These are phyloP conservation scores for Scelioninae gen. 2 DNA, from an alignment of 2,888 invertebrate species.

Conservation along the genomic window DNA sequence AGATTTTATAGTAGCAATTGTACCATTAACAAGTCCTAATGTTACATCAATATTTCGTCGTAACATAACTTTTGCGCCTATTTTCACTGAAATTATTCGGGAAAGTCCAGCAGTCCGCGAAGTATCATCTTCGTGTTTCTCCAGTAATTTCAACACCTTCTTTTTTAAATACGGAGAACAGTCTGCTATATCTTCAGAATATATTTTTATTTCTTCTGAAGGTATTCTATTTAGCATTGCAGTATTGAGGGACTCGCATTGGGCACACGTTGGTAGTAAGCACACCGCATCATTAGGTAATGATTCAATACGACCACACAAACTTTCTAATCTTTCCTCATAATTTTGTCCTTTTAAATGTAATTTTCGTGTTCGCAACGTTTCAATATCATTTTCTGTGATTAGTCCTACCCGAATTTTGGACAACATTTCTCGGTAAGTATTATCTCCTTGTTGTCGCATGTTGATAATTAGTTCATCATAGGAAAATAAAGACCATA, in stretches of 20 bases:
- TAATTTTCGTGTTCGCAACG: slow-evolving; percentile 21
- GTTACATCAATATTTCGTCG: slow-evolving; percentile 63
- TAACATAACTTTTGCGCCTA: slow-evolving; percentile 60
- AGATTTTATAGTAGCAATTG: slow-evolving; percentile 17
- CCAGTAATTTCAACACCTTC: slow-evolving; percentile 51
- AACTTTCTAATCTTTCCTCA: slow-evolving; percentile 11
- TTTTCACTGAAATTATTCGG: slow-evolving; percentile 4
- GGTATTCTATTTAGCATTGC: slow-evolving; percentile 57
- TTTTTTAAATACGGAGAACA: slow-evolving; percentile 50
- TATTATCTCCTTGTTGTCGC: slow-evolving; percentile 61
- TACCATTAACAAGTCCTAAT: slow-evolving; percentile 54
- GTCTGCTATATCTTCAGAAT: slow-evolving; percentile 59
- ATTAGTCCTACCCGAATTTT: slow-evolving; percentile 46
- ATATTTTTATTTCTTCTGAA: slow-evolving; percentile 38
- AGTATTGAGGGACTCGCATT: slow-evolving; percentile 48
- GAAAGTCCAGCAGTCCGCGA: slow-evolving; percentile 17
- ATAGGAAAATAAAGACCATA: slow-evolving; percentile 65
- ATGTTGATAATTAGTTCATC: slow-evolving; percentile 67
- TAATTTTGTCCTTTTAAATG: neutral
- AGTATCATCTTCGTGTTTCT: slow-evolving; percentile 51
- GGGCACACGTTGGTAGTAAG: slow-evolving; percentile 56
- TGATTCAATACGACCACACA: slow-evolving; percentile 21
- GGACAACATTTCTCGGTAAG: slow-evolving; percentile 62
- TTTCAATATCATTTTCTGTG: slow-evolving; percentile 18
- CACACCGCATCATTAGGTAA: slow-evolving; percentile 61